Conservation (phyloP, 2,797 vertebrate species). For the Neosilurus hyrtlii region DNA sequence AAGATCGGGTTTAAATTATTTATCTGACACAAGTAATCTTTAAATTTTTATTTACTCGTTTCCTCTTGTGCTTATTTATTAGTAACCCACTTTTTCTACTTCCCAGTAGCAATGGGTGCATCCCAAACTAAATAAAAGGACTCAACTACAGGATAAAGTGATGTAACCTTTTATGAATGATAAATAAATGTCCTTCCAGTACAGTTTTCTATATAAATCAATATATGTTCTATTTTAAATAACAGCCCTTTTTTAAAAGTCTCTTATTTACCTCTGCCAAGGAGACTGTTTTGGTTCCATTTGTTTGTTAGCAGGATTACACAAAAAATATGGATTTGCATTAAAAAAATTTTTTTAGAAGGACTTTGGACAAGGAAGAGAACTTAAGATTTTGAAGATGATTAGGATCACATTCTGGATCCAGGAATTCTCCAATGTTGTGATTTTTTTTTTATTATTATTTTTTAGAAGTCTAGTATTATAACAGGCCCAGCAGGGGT, state of each 20-base stretch:
- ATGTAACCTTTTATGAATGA: neutral
- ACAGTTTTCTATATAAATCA: neutral
- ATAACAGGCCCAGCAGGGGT: no score
- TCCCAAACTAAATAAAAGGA: neutral
- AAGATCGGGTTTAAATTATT: constrained; percentile 32
- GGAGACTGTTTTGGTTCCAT: no score
- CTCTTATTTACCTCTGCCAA: no score
- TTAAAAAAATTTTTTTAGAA: no score
- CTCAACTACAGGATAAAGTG: neutral
- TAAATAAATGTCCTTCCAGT: neutral
- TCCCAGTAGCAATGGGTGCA: neutral
- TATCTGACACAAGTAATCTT: constrained; percentile 20
- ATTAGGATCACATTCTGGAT: no score
- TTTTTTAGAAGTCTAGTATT: no score
- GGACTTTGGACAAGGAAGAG: no score
- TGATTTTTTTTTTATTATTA: no score
- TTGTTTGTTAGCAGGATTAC: no score
- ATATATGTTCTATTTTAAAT: neutral
- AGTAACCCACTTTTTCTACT: neutral
- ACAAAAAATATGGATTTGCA: no score
- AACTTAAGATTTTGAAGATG: no score
- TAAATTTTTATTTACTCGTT: constrained; percentile 24
- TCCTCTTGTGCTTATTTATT: constrained; percentile 24
- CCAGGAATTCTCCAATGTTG: no score
- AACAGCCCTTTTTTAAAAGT: neutral